These are phyloP conservation scores for Acrossocheilus fasciatus DNA, from an alignment of 2,797 vertebrate genomes.

Conservation along the genomic window DNA sequence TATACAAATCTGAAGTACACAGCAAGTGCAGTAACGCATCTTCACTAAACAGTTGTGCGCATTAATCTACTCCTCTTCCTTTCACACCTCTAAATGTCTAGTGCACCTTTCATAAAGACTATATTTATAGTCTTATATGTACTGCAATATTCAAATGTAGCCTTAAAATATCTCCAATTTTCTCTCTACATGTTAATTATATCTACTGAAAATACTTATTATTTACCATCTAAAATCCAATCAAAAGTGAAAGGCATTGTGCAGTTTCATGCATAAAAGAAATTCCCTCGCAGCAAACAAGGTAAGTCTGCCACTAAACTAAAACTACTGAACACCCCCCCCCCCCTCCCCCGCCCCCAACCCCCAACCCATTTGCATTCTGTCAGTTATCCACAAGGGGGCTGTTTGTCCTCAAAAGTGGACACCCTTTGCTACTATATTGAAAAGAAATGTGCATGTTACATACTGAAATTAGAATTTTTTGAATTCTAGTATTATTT, in stretches of 20 bases:
- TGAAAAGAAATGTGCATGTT: neutral
- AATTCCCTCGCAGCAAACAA: conserved; percentile 27
- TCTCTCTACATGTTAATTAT: neutral
- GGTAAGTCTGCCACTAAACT: neutral
- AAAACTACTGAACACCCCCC: neutral
- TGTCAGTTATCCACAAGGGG: conserved; percentile 32
- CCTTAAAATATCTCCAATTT: neutral
- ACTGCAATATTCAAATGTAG: neutral
- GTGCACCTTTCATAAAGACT: conserved; percentile 7
- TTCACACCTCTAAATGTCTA: neutral
- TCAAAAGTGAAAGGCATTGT: conserved; percentile 35
- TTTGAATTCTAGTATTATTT: neutral
- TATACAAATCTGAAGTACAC: neutral
- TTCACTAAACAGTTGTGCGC: conserved; percentile 24
- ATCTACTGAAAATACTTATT: neutral
- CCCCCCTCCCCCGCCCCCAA: too few relatives aligned
- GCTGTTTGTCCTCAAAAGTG: neutral
- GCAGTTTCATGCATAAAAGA: conserved; percentile 30
- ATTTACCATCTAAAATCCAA: neutral
- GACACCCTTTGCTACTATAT: neutral
- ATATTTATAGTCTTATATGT: neutral
- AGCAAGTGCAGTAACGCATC: neutral
- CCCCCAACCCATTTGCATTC: neutral
- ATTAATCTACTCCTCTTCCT: neutral
- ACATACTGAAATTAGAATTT: neutral